A percentile compares a stretch with the other conserved stretches of the same genome.
Conservation (phyloP, 2,797 vertebrate species). For the Hippopotamyrus pictus region DNA sequence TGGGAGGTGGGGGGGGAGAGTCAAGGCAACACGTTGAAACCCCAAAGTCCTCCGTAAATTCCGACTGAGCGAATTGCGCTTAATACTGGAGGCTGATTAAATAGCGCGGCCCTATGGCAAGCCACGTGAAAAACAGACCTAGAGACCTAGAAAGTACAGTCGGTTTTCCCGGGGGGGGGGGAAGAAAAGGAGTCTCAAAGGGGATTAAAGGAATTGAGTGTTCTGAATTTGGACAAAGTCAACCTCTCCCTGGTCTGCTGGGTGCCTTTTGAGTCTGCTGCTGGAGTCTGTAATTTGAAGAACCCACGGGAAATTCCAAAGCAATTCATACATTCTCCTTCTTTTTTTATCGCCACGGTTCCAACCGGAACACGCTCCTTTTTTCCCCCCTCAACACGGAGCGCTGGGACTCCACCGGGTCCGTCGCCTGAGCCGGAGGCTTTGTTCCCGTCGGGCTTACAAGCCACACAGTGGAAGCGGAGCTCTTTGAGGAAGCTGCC, state of each 20-base stretch:
- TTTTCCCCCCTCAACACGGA: conserved; percentile 40
- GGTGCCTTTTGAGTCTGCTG: conserved; percentile 39
- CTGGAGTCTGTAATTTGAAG: conserved; percentile 61
- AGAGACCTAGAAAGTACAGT: conserved; percentile 51
- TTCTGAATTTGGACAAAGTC: conserved; percentile 44
- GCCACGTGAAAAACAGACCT: conserved; percentile 33
- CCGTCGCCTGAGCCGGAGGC: not conserved
- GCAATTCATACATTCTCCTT: conserved; percentile 54
- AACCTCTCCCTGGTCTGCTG: conserved; percentile 29
- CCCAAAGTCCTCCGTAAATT: not conserved
- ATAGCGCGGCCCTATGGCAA: not conserved
- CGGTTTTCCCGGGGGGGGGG: conserved; percentile 25
- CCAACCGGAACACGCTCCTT: conserved; percentile 44
- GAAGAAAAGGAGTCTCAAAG: conserved; percentile 26
- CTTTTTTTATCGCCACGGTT: conserved; percentile 52
- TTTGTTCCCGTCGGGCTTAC: not conserved
- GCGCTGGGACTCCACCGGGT: conserved; percentile 18
- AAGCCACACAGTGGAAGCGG: not conserved
- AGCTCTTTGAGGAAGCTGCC: not conserved
- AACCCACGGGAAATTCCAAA: conserved; percentile 56
- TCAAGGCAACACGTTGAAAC: not conserved
- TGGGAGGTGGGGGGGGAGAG: conserved; percentile 37
- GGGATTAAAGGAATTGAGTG: conserved; percentile 42
- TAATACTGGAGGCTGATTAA: not conserved
- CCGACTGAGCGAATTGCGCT: not conserved